Evolutionary conservation across 2,797 vertebrate species (phyloP).

Genomic region (Sylvia borin): DNA sequence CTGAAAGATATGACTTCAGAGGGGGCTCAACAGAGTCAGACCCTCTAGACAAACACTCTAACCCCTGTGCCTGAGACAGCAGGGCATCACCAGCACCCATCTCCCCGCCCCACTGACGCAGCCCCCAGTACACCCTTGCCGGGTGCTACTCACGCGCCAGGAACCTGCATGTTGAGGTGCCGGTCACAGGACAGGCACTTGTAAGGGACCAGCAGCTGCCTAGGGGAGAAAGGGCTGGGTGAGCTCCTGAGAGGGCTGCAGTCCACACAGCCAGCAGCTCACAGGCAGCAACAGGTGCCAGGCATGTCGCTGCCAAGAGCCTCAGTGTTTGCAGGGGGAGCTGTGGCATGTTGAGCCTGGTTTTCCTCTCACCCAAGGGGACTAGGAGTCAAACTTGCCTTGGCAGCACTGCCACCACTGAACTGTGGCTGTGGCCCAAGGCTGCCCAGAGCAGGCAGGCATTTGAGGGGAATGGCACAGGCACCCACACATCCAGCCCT

Average conservation of each 20-base stretch:
- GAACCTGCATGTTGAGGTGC: slow-evolving; percentile 73
- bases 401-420: neutral
- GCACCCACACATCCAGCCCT: neutral
- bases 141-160: slow-evolving; percentile 80
- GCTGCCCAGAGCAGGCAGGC: neutral
- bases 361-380: neutral
- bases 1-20: neutral
- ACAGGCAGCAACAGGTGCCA: neutral
- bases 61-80: accelerated
- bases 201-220: slow-evolving; percentile 83
- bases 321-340: neutral
- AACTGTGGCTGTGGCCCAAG: neutral
- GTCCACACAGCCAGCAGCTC: neutral
- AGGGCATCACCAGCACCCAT: neutral
- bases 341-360: neutral
- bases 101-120: accelerated
- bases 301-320: accelerated
- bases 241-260: neutral
- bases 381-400: neutral
- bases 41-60: neutral
- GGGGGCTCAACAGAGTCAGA: neutral
- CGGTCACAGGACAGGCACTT: slow-evolving; percentile 89
- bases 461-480: neutral
- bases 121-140: accelerated
- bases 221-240: slow-evolving; percentile 24